Conservation (phyloP, 2,888 invertebrate species). For the Periphyllus acericola region DNA sequence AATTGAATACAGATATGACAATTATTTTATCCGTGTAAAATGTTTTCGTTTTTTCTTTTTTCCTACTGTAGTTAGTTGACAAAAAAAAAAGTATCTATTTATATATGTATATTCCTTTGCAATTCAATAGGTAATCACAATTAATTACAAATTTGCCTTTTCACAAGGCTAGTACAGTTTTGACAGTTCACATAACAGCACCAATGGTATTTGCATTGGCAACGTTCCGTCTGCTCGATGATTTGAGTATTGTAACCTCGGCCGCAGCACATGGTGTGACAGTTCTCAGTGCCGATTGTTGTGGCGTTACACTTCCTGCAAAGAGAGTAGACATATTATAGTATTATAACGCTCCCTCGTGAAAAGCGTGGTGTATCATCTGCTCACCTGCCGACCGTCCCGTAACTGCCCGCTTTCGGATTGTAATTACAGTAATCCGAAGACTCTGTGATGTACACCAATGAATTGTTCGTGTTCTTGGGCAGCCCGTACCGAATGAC, state of each 20-base stretch:
- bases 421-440: conserved; percentile 86
- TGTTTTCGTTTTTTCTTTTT: neutral
- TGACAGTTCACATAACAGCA: conserved; percentile 90
- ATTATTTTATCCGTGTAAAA: conserved; percentile 1
- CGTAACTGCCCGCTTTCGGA: conserved; percentile 77
- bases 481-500: conserved; percentile 19
- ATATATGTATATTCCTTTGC: neutral
- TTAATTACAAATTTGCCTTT: conserved; percentile 70
- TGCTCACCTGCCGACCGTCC: conserved; percentile 80
- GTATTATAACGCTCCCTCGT: neutral
- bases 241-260: conserved; percentile 79
- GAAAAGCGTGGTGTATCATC: neutral
- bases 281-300: conserved; percentile 75
- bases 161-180: conserved; percentile 87
- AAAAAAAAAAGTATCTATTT: neutral
- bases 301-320: conserved; percentile 79
- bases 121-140: neutral
- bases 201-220: conserved; percentile 86
- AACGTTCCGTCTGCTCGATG: conserved; percentile 77
- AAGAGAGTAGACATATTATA: conserved; percentile 43
- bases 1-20: conserved; percentile 2
- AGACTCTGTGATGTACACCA: conserved; percentile 81
- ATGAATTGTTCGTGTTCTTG: conserved; percentile 64
- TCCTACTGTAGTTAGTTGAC: neutral
- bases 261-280: conserved; percentile 85